phyloP scores from a whole-genome alignment of 2,888 invertebrate species.

The Allolobophora icterica region DNA sequence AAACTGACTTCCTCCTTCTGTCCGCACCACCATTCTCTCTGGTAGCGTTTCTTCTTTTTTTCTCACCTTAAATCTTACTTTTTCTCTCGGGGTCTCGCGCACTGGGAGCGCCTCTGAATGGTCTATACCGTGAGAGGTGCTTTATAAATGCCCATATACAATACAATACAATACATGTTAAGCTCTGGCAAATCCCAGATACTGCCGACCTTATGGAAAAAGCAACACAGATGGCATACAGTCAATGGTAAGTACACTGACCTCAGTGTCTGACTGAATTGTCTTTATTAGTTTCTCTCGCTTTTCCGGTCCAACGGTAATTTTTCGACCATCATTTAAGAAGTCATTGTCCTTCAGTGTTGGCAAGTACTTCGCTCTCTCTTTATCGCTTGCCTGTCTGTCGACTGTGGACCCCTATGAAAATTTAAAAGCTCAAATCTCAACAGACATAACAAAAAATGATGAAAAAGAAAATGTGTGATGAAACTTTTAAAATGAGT shows the following conservation, averaged over 20 bases:
- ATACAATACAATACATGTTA: too few species aligned
- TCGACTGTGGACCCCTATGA: constrained; percentile 90
- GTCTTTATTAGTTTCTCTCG: constrained; percentile 90
- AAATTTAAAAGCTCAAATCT: constrained; percentile 22
- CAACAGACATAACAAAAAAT: neutral
- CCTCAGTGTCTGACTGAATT: constrained; percentile 89
- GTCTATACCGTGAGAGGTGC: too few species aligned
- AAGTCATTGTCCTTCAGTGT: constrained; percentile 99
- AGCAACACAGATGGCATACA: neutral
- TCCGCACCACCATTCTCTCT: too few species aligned
- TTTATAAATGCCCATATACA: too few species aligned
- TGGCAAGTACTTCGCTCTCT: constrained; percentile 90
- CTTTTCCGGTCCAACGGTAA: constrained; percentile 88
- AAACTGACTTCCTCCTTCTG: too few species aligned
- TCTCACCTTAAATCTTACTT: too few species aligned
- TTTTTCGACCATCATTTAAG: constrained; percentile 90
- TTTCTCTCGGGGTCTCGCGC: too few species aligned
- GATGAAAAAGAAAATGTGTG: neutral
- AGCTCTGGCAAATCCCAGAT: neutral
- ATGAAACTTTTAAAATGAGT: neutral
- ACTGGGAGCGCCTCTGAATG: too few species aligned
- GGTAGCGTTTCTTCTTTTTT: too few species aligned
- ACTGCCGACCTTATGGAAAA: neutral
- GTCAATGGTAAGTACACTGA: constrained; percentile 65
- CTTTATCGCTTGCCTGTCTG: constrained; percentile 96